Base-by-base conservation (phyloP, 2,113 vertebrate genomes). In the Grantiella picta region DNA sequence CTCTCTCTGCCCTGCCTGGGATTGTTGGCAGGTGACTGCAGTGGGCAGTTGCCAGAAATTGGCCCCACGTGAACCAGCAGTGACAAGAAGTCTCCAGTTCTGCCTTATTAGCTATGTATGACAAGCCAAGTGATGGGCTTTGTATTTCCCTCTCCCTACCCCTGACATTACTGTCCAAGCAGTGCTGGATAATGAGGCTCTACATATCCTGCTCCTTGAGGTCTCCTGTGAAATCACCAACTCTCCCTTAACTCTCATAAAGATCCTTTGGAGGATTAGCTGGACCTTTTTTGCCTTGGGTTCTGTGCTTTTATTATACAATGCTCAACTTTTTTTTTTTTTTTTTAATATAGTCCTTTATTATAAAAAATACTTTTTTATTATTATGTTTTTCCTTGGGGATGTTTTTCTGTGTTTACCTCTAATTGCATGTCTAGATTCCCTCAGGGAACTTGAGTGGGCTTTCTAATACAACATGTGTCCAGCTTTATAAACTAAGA, bases 221-320 rank as follows among this genome's bases (percentile, higher is more conserved):
- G 56, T 81, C 93, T 83, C 76, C 61, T 8, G 14, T 73, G 86
- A 86, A 96, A 96, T 56, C 75, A 61, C n/a, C 73, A 83, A n/a
- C 44, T 49, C 89, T 78, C 77, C 89, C 91, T 61, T 47, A 87
- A 82, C 44, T 36, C 60, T 89, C 86, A 76, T 79, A 93, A 93
- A 89, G 73, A 71, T 82, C 3, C 1, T 95, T 81, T 91, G 47
- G 60, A 92, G 94, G 95, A 95, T 49, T 91, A 88, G 90, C 94
- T 88, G 71, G 23, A 63, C 81, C 54, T 38, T 93, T 89, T 92
- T 95, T 90, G 96, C 90, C 96, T 94, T 95, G 86, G 95, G 96
- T 94, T 96, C 86, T 95, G 11, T 84, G 63, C 28, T 86, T 96
- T 94, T 89, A 96, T 97, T 96, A 95, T 96, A 93, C 11, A 64